These are phyloP conservation scores for Anisognathus igniventris DNA, from an alignment of 2,797 vertebrate genomes.

Conservation along the genomic window DNA sequence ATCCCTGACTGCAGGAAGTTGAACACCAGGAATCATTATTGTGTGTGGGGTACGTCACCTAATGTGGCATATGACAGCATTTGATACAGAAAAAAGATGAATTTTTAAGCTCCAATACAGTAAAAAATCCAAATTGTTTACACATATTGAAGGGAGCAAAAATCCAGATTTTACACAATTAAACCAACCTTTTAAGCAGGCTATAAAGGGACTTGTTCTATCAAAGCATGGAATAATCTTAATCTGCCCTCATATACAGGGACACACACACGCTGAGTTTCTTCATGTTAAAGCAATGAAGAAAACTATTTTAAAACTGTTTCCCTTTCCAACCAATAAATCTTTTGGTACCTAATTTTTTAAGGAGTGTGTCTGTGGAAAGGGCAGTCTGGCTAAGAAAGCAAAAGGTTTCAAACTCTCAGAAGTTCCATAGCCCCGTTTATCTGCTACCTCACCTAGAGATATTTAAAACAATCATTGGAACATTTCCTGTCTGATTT, in stretches of 20 bases:
- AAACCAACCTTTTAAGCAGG: not conserved
- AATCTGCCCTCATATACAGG: not conserved
- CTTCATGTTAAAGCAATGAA: constrained; percentile 17
- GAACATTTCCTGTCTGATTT: constrained; percentile 5
- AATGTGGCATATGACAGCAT: not conserved
- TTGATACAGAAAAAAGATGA: not conserved
- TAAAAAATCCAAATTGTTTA: not conserved
- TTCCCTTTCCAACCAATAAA: not conserved
- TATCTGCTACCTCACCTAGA: constrained; percentile 13
- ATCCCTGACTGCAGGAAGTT: not conserved
- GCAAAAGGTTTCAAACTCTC: not conserved
- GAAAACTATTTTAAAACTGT: not conserved
- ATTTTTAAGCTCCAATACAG: not conserved
- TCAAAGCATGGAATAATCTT: not conserved
- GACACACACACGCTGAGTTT: not conserved
- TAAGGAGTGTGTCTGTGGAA: not conserved
- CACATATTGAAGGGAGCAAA: not conserved
- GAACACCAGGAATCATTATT: not conserved
- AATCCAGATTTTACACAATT: not conserved
- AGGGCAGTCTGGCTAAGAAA: not conserved
- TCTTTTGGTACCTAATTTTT: constrained; percentile 29
- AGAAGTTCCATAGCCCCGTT: not conserved
- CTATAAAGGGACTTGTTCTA: not conserved
- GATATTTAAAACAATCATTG: not conserved
- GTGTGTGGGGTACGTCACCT: not conserved